These are phyloP conservation scores for Crambe crambe DNA, from an alignment of 37 sponge, comb jelly and placozoan genomes.

Conservation along the genomic window DNA sequence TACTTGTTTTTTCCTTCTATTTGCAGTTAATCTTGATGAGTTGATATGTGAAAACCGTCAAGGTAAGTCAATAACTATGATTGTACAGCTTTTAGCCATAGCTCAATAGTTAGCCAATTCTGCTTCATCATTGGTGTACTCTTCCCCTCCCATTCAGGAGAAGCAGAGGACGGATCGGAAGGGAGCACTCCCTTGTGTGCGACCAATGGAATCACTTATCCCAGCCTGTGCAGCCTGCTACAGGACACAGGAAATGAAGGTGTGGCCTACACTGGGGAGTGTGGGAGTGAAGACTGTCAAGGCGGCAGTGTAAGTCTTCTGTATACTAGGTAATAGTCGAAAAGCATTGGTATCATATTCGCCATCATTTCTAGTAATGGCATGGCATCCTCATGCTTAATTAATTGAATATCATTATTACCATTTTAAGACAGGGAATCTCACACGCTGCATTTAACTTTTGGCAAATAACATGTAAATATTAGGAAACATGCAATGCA, in stretches of 20 bases:
- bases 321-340: not conserved
- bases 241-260: constrained; percentile 23
- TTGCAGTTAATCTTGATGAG: constrained; percentile 2
- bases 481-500: too few species aligned
- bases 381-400: too few species aligned
- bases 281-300: constrained; percentile 20
- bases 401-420: too few species aligned
- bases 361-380: too few species aligned
- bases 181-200: constrained; percentile 35
- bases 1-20: not conserved
- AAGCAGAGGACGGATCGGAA: not conserved
- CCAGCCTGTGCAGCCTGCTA: constrained; percentile 31
- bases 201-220: constrained; percentile 41
- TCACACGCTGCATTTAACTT: too few species aligned
- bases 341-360: too few species aligned
- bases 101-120: too few species aligned
- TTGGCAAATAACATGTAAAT: too few species aligned
- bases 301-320: constrained; percentile 15
- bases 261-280: constrained; percentile 34
- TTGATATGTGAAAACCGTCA: not conserved
- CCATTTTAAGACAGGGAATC: too few species aligned
- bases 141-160: too few species aligned
- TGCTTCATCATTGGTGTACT: too few species aligned
- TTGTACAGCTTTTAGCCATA: too few species aligned
- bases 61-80: constrained; percentile 1